Percentiles rank a stretch among this genome's conserved stretches.
These are phyloP conservation scores for Trachelus tabidus DNA, from an alignment of 2,888 invertebrate species.

Conservation along the genomic window DNA sequence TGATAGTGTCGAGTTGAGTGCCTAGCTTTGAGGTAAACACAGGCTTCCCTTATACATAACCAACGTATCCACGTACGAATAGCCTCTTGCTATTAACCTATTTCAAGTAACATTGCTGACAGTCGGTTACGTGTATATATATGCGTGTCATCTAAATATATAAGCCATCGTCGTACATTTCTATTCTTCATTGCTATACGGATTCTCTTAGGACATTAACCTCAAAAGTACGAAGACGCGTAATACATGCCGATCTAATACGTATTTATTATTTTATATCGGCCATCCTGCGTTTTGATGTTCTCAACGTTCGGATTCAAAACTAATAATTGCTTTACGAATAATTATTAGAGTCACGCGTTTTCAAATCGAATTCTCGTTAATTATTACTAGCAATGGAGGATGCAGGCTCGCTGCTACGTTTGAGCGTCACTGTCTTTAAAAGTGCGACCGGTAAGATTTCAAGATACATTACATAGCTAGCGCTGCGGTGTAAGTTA, in stretches of 20 bases:
- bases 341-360: neutral
- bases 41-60: neutral
- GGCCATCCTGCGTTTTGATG: neutral
- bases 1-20: neutral
- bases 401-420: neutral
- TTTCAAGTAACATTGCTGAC: neutral
- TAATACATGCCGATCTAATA: neutral
- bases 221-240: neutral
- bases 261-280: neutral
- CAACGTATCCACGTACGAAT: neutral
- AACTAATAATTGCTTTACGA: neutral
- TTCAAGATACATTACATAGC: neutral
- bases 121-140: too few species aligned
- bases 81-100: neutral
- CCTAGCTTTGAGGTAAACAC: neutral
- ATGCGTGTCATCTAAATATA: neutral
- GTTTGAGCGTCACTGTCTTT: neutral
- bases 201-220: neutral
- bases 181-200: neutral
- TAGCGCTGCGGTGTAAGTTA: neutral
- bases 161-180: neutral
- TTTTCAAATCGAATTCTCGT: neutral
- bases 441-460: neutral
- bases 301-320: neutral
- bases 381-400: neutral